Base-by-base conservation (phyloP, 2,797 vertebrate species). In the Galaxias olidus region DNA sequence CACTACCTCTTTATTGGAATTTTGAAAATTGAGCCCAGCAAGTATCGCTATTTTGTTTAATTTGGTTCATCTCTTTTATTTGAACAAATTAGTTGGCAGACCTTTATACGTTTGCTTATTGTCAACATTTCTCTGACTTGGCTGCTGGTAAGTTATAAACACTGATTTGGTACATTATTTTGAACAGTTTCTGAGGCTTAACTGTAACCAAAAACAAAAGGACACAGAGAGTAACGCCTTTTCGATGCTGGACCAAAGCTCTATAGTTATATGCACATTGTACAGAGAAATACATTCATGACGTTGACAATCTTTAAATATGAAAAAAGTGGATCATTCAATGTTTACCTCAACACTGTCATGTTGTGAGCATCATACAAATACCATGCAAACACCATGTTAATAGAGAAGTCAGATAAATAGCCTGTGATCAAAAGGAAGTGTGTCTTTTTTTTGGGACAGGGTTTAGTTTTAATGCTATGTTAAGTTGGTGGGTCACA, bases 261-360 rank as follows among this genome's bases (percentile, higher is more conserved):
- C 94, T 95, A 92, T 94, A 94, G 94, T 94, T 96, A 96, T 95
- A 94, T 98, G 96, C 96, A 98, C 95, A 97, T 94, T 96, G 95
- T 97, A 94, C 94, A 98, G 94, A 94, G 90, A 94, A 93, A 94
- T 93, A 93, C 94, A 94, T 95, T 94, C 93, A 95, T 91, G 93
- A 94, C 93, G 93, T 94, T 96, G 97, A 99, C 97, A 99, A 99
- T 98, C 97, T 95, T 77, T 90, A 93, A 95, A 94, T 94, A 93
- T 83, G 92, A 93, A 92, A 92, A 90, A 86, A 90, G 92, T 88
- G 84, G 90, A 90, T 93, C 88, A 89, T 94, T 71, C 67, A 89
- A 91, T 80, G 92, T 93, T 96, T 96, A 96, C 94, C 94, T 96
- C 94, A 96, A 89, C 90, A 91, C 92, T 93, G 93, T 94, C 89